Evolutionary conservation across 2,888 invertebrate genomes (phyloP).

Genomic region (Amphipoea lucens): DNA sequence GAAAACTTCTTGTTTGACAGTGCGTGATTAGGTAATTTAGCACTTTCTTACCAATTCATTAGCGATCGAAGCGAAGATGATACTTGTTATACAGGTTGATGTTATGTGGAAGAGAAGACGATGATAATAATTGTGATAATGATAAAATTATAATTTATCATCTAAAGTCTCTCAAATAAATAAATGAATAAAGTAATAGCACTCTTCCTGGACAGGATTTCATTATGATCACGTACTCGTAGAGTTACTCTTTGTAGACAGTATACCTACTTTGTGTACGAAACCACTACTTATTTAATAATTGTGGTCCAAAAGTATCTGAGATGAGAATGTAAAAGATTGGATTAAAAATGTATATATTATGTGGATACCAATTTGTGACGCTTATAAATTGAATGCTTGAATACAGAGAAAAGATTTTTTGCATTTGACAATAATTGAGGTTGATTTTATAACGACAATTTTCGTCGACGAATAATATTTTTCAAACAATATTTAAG

Average conservation of each 20-base stretch:
- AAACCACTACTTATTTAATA: neutral
- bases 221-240: neutral
- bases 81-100: neutral
- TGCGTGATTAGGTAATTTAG: neutral
- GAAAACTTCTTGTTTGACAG: no score
- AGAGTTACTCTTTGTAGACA: neutral
- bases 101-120: neutral
- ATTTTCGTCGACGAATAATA: neutral
- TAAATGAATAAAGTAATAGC: neutral
- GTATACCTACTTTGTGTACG: neutral
- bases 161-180: neutral
- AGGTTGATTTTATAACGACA: neutral
- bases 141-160: neutral
- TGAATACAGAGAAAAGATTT: no score
- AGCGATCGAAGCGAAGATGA: neutral
- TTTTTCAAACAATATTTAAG: neutral
- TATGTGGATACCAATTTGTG: neutral
- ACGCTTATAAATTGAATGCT: neutral
- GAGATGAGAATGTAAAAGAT: neutral
- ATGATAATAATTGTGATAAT: neutral
- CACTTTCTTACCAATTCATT: neutral
- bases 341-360: neutral
- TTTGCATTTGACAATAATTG: no score
- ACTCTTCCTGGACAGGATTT: neutral
- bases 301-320: no score